Evolutionary conservation across 1,140 invertebrate genomes (phyloP).

Genomic region (Augochlora pura): DNA sequence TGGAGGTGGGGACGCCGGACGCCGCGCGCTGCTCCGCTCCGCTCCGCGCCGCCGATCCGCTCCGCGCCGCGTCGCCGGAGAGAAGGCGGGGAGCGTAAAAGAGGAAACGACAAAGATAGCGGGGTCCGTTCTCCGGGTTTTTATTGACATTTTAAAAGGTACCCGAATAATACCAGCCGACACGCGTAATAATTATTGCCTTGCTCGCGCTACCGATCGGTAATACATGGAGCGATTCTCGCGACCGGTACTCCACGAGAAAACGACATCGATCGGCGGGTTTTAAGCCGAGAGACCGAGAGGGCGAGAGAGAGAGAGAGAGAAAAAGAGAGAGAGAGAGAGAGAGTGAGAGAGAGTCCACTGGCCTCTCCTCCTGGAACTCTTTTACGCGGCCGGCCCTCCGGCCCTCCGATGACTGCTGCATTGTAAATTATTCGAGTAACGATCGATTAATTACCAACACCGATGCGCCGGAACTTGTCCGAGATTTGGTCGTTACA

Average conservation of each 20-base stretch:
- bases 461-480: constrained; percentile 35
- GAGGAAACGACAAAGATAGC: constrained; percentile 58
- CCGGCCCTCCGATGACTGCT: background rate
- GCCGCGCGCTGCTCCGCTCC: too few species aligned
- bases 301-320: too few species aligned
- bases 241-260: background rate
- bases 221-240: constrained; percentile 38
- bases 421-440: constrained; percentile 52
- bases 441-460: constrained; percentile 61
- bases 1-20: too few species aligned
- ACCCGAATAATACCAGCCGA: constrained; percentile 55
- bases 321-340: too few species aligned
- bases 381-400: background rate
- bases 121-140: constrained; percentile 46
- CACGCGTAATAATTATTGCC: constrained; percentile 64
- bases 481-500: constrained; percentile 31
- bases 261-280: constrained; percentile 50
- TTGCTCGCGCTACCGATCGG: constrained; percentile 52
- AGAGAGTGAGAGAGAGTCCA: too few species aligned
- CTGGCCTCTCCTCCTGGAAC: background rate
- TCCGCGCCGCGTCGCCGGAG: background rate
- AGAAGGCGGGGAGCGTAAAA: constrained; percentile 19
- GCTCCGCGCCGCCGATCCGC: too few species aligned
- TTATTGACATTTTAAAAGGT: constrained; percentile 54
- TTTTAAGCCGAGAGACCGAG: constrained; percentile 41